Base-by-base conservation (phyloP, 2,797 vertebrate species). In the Ctenopoma kingsleyae region DNA sequence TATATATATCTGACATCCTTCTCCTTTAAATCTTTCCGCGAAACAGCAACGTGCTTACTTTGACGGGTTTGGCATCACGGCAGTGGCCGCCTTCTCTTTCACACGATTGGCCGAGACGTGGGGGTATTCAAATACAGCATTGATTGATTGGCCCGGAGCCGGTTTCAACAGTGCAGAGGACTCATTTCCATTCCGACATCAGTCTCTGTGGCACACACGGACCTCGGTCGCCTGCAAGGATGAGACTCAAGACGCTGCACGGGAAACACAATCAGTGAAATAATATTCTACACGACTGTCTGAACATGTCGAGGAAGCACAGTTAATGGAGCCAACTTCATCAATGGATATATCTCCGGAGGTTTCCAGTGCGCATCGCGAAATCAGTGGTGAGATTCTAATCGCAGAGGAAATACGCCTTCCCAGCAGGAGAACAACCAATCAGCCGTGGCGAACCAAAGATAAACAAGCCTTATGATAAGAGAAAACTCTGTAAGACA, bases 401-500 rank as follows among this genome's bases (percentile, higher is more conserved):
- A 80, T 83, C 77, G 72, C 84, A 71, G 74, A 84, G 89, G 88
- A 90, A 91, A 91, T 86, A 82, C 89, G 87, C 89, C 90, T 92
- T 91, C 89, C 75, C 75, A 88, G 61, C 83, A 49, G 86, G 83
- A 78, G 82, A 82, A 64, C 85, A 74, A 77, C 85, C 91, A 87
- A 89, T 89, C 92, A 91, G 86, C 87, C 89, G 90, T 67, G 89
- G 87, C 55, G 56, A 88, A 86, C 86, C 91, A 91, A 92, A 92
- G 91, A 93, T 90, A 92, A 93, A 92, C 90, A 91, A 92, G 88
- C 91, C 90, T 90, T 89, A 93, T 93, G 92, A 91, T 87, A 76
- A 89, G 71, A 88, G 80, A n/a, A 76, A 93, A 91, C 90, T 92
- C 88, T 90, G 92, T 93, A 91, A 92, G 91, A 84, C 53, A 77